Percentiles rank a stretch among this genome's conserved stretches.
phyloP scores from a whole-genome alignment of 2,113 vertebrate species.

The Benitochromis conjunctus region DNA sequence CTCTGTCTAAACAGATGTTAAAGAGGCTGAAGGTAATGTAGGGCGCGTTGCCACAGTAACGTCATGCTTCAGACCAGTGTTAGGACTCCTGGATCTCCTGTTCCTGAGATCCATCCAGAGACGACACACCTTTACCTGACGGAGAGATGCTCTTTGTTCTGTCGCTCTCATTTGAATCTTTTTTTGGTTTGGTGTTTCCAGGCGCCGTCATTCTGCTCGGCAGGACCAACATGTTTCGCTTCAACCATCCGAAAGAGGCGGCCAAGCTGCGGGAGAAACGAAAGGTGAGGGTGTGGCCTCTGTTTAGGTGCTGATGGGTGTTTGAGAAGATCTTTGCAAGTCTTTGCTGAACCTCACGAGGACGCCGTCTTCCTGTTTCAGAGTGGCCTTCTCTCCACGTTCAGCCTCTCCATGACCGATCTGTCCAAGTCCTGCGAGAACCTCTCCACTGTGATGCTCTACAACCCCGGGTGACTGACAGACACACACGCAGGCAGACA shows the following conservation, averaged over 20 bases:
- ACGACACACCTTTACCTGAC: neutral
- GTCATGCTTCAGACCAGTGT: neutral
- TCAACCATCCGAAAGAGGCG: slow-evolving; percentile 97
- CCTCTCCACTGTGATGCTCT: slow-evolving; percentile 94
- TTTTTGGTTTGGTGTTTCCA: slow-evolving; percentile 27
- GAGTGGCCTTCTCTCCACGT: slow-evolving; percentile 80
- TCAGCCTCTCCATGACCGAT: slow-evolving; percentile 97
- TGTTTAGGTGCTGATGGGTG: neutral
- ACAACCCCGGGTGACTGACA: slow-evolving; percentile 89
- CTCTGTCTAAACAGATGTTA: neutral
- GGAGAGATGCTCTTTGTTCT: too few species aligned
- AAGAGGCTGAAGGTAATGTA: neutral
- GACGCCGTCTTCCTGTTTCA: neutral
- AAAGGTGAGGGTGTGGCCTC: slow-evolving; percentile 76
- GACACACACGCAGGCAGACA: accelerated
- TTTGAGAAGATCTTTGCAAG: neutral
- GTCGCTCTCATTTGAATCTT: neutral
- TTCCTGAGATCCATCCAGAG: neutral
- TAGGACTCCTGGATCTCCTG: neutral
- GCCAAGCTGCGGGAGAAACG: slow-evolving; percentile 94
- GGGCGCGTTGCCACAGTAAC: neutral
- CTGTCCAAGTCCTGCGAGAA: slow-evolving; percentile 95
- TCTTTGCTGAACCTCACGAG: neutral
- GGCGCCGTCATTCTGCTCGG: slow-evolving; percentile 95
- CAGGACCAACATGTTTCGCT: slow-evolving; percentile 97